Conservation (phyloP, 2,888 invertebrate genomes). For the Galerucella calmariensis region DNA sequence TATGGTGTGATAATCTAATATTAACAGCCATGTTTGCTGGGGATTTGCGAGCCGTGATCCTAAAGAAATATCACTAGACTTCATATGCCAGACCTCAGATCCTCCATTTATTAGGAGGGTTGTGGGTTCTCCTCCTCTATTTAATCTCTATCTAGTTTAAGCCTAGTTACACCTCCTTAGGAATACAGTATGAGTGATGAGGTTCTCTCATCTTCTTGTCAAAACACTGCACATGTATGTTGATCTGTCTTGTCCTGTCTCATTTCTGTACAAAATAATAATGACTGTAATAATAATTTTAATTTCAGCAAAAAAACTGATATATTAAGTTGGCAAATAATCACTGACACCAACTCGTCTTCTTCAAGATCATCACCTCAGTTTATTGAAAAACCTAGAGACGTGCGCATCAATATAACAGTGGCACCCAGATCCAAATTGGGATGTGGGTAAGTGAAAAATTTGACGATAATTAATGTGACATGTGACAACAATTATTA, state of each 20-base stretch:
- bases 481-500: neutral
- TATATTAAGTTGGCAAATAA: conserved; percentile 86
- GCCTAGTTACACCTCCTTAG: no score
- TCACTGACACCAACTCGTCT: conserved; percentile 67
- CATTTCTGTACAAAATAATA: neutral
- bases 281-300: neutral
- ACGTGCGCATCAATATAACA: conserved; percentile 80
- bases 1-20: neutral
- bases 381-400: conserved; percentile 70
- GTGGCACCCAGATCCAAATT: conserved; percentile 85
- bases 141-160: no score
- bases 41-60: no score
- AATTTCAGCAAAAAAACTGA: conserved; percentile 76
- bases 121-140: no score
- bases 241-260: no score
- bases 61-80: no score
- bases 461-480: conserved; percentile 1
- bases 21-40: neutral
- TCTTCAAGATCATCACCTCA: conserved; percentile 70
- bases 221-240: no score
- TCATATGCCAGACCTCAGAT: no score
- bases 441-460: conserved; percentile 79
- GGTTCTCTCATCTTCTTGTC: no score
- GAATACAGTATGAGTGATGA: no score
- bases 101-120: no score